Evolutionary conservation across 2,888 invertebrate species (phyloP).

Genomic region (Drosophila gaucha): DNA sequence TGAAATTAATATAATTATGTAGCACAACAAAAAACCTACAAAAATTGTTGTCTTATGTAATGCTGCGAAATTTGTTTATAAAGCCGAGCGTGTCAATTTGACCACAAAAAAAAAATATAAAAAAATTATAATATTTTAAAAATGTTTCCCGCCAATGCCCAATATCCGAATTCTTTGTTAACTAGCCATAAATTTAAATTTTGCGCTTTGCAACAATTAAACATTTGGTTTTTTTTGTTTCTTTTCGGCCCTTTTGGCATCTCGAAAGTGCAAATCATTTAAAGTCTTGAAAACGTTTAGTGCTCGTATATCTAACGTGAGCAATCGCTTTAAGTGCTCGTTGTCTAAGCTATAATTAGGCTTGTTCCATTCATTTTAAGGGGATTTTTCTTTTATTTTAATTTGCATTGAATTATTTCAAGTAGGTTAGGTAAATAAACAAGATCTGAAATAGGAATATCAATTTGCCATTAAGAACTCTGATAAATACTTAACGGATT

Average conservation of each 20-base stretch:
- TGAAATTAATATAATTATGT: conserved; percentile 60
- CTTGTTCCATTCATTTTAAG: conserved; percentile 2
- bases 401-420: conserved; percentile 2
- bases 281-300: conserved; percentile 34
- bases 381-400: conserved; percentile 10
- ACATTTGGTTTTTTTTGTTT: not conserved
- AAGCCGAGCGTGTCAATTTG: conserved; percentile 35
- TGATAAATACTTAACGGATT: too few relatives aligned
- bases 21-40: conserved; percentile 36
- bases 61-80: conserved; percentile 53
- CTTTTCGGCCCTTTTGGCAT: conserved; percentile 21
- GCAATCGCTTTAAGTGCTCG: conserved; percentile 33
- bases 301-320: conserved; percentile 33
- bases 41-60: conserved; percentile 49
- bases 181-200: conserved; percentile 40
- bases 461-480: not conserved
- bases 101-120: conserved; percentile 16
- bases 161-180: conserved; percentile 57
- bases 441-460: conserved; percentile 3
- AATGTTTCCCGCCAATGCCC: conserved; percentile 27
- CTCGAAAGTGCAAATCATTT: conserved; percentile 36
- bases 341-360: conserved; percentile 5
- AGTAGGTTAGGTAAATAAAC: not conserved
- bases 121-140: conserved; percentile 22
- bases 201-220: conserved; percentile 27